Conservation (phyloP, 2,888 invertebrate species). For the Metallyticus violacea region DNA sequence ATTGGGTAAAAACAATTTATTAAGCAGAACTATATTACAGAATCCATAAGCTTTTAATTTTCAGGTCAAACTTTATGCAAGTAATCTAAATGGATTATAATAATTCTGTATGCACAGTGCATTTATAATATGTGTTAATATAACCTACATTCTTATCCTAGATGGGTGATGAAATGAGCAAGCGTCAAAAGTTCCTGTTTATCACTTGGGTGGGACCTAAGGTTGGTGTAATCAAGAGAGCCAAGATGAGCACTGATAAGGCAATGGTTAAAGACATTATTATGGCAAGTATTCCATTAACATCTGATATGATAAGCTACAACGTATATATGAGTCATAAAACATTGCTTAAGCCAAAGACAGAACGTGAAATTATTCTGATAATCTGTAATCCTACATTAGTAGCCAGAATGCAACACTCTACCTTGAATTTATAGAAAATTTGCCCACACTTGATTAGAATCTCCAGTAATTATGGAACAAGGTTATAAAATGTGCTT, state of each 20-base stretch:
- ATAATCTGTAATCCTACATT: neutral
- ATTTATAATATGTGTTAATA: neutral
- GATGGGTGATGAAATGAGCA: conserved; percentile 81
- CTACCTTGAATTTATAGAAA: neutral
- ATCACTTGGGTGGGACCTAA: conserved; percentile 74
- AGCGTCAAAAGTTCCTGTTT: conserved; percentile 75
- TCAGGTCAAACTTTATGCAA: too few species aligned
- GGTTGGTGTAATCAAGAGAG: conserved; percentile 73
- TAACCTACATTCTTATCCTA: conserved; percentile 44
- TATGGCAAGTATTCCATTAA: conserved; percentile 54
- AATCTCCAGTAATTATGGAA: too few species aligned
- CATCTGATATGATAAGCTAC: neutral
- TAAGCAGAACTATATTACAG: too few species aligned
- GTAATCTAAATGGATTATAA: too few species aligned
- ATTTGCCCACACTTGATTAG: too few species aligned
- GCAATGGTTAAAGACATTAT: conserved; percentile 73
- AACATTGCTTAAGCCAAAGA: too few species aligned
- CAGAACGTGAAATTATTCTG: neutral
- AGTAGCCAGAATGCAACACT: too few species aligned
- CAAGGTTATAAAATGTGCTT: too few species aligned
- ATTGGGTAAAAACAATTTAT: too few species aligned
- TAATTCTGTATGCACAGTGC: too few species aligned
- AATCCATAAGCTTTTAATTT: too few species aligned
- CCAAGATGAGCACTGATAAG: conserved; percentile 81
- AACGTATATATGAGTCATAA: neutral